Evolutionary conservation across 2,797 vertebrate species (phyloP).

Genomic region (Orientallactaga sibirica): DNA sequence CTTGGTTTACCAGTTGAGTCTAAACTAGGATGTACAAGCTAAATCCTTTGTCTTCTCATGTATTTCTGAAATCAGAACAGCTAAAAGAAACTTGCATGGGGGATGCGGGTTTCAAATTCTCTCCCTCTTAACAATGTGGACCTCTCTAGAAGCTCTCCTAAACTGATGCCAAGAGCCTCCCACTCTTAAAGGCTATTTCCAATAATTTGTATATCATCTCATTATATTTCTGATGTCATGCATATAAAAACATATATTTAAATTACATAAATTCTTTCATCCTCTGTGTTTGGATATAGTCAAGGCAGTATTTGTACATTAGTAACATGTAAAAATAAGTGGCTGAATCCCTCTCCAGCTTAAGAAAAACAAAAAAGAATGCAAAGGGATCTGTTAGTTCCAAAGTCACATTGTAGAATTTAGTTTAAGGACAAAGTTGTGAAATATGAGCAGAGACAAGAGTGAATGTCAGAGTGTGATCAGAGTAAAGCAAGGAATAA

Average conservation of each 20-base stretch:
- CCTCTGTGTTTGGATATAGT: not conserved
- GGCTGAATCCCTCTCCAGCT: not conserved
- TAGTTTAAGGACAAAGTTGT: not conserved
- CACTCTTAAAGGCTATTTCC: slow-evolving; percentile 39
- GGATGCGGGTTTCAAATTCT: not conserved
- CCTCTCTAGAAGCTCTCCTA: not conserved
- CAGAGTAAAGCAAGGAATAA: slow-evolving; percentile 2
- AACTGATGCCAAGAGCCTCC: not conserved
- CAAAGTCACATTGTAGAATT: not conserved
- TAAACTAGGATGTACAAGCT: slow-evolving; percentile 25
- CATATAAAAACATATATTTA: slow-evolving; percentile 29
- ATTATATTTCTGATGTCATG: slow-evolving; percentile 26
- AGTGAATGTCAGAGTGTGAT: slow-evolving; percentile 16
- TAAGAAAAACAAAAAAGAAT: slow-evolving; percentile 8
- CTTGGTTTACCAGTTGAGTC: slow-evolving; percentile 35
- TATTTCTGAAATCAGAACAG: slow-evolving; percentile 13
- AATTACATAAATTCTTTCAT: not conserved
- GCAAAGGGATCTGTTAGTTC: not conserved
- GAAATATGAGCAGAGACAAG: not conserved
- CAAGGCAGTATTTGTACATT: not conserved
- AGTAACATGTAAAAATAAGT: slow-evolving; percentile 34
- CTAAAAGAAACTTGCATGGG: not conserved
- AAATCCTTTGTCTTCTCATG: slow-evolving; percentile 59
- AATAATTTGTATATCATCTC: slow-evolving; percentile 36
- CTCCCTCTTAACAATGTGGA: slow-evolving; percentile 54